These are phyloP conservation scores for Cichladusa arquata DNA, from an alignment of 2,113 vertebrate species.

Conservation along the genomic window DNA sequence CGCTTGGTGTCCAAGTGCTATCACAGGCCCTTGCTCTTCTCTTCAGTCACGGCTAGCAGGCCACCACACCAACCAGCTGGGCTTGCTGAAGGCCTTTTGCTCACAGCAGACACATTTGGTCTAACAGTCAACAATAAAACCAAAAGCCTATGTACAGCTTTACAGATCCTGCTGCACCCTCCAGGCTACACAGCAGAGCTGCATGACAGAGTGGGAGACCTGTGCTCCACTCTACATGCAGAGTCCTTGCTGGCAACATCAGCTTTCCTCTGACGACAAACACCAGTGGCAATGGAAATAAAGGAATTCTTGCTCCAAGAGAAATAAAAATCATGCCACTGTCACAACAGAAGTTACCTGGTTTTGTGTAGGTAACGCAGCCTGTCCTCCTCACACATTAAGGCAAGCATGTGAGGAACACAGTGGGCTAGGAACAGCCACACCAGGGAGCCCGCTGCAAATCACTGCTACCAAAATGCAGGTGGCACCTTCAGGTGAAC, in stretches of 20 bases:
- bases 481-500: neutral
- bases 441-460: neutral
- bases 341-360: neutral
- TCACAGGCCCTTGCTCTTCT: neutral
- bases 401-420: neutral
- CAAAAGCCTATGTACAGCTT: conserved; percentile 21
- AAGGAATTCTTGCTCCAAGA: neutral
- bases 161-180: neutral
- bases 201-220: neutral
- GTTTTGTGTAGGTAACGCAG: neutral
- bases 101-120: neutral
- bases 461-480: neutral
- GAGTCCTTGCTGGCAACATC: neutral
- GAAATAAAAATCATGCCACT: neutral
- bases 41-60: neutral
- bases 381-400: neutral
- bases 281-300: neutral
- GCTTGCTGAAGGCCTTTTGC: neutral
- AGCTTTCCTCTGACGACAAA: neutral
- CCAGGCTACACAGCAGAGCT: neutral
- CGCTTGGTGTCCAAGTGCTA: neutral
- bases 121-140: conserved; percentile 10
- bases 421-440: neutral
- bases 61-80: accelerated
- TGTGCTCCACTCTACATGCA: neutral